Conservation (phyloP, 2,888 invertebrate genomes). For the Aleiodes leptofemur region DNA sequence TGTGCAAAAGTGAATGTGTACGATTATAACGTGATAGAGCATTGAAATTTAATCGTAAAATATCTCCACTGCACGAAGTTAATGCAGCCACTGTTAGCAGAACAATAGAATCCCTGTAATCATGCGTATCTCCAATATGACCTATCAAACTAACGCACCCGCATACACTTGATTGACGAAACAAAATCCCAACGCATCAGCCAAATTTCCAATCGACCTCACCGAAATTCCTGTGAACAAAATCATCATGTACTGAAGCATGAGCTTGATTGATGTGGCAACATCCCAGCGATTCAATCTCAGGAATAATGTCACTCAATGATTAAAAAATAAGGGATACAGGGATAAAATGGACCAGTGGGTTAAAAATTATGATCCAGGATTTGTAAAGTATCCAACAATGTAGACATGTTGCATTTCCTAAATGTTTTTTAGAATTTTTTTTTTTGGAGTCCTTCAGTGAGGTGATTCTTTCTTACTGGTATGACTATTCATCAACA, state of each 20-base stretch:
- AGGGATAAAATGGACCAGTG: too few species aligned
- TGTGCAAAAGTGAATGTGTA: conserved; percentile 37
- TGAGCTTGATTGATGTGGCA: conserved; percentile 7
- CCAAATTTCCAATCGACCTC: neutral
- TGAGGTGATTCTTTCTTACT: too few species aligned
- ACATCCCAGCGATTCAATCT: too few species aligned
- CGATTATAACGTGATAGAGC: conserved; percentile 8
- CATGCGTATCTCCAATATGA: conserved; percentile 53
- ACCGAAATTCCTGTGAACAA: conserved; percentile 1
- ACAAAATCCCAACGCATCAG: conserved; percentile 19
- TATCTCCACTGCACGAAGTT: conserved; percentile 49
- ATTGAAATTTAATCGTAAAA: conserved; percentile 46
- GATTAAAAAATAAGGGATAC: too few species aligned
- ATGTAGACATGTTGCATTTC: too few species aligned
- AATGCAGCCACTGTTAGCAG: conserved; percentile 37
- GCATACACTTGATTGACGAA: conserved; percentile 17
- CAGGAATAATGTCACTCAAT: too few species aligned
- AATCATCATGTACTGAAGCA: conserved; percentile 8
- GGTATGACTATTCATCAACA: too few species aligned
- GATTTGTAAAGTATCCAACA: too few species aligned
- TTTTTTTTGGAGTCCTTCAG: too few species aligned
- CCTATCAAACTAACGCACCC: conserved; percentile 40
- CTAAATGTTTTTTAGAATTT: too few species aligned
- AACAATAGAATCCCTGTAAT: conserved; percentile 54
- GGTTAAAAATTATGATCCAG: too few species aligned